phyloP scores from a whole-genome alignment of 2,888 invertebrate species.

The Lordiphosa andalusiaca region DNA sequence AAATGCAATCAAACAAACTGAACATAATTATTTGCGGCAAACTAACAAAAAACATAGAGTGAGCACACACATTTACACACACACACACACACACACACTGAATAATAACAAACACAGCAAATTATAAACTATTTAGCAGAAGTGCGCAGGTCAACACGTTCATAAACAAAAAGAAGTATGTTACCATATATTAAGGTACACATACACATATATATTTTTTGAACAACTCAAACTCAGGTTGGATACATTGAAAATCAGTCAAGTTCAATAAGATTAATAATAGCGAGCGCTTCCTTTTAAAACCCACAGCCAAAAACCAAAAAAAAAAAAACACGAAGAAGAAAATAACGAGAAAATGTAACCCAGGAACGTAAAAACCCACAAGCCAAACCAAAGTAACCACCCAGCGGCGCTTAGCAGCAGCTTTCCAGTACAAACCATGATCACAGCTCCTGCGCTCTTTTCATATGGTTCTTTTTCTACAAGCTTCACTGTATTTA shows the following conservation, averaged over 20 bases:
- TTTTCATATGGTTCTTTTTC: conserved; percentile 7
- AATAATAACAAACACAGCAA: conserved; percentile 23
- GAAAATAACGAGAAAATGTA: conserved; percentile 15
- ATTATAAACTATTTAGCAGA: conserved; percentile 48
- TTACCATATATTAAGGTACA: conserved; percentile 34
- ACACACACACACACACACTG: conserved; percentile 44
- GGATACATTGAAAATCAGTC: conserved; percentile 74
- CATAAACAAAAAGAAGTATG: conserved; percentile 35
- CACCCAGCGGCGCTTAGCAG: conserved; percentile 38
- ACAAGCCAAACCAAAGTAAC: conserved; percentile 16
- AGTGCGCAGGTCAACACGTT: conserved; percentile 41
- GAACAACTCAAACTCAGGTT: conserved; percentile 76
- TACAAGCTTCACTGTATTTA: conserved; percentile 19
- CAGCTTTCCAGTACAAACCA: conserved; percentile 31
- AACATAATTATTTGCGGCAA: conserved; percentile 36
- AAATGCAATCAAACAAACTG: conserved; percentile 44
- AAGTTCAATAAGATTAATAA: conserved; percentile 63
- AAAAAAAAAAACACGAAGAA: too few relatives aligned
- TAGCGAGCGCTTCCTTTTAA: conserved; percentile 70
- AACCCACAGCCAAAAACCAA: conserved; percentile 66
- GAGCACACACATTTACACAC: conserved; percentile 60
- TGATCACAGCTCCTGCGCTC: conserved; percentile 4
- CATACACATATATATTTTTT: conserved; percentile 57
- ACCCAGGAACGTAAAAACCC: conserved; percentile 15
- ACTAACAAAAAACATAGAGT: conserved; percentile 62